These are phyloP conservation scores for Toxostoma redivivum DNA, from an alignment of 2,113 vertebrate species.

Conservation along the genomic window DNA sequence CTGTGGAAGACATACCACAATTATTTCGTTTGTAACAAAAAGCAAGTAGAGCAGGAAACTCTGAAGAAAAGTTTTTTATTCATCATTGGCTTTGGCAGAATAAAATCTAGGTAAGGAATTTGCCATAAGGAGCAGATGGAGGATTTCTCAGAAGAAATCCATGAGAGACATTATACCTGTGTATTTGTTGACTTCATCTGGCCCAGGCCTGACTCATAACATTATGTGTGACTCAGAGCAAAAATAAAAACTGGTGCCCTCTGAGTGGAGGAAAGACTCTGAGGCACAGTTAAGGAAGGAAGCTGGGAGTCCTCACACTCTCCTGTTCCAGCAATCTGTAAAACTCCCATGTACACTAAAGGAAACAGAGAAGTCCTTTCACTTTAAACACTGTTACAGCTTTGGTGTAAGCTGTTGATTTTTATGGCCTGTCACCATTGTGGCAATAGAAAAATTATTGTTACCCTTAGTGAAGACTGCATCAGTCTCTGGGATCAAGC, in stretches of 20 bases:
- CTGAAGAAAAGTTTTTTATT: neutral
- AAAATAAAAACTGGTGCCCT: neutral
- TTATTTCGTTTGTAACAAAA: neutral
- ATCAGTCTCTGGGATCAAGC: neutral
- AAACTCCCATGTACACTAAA: neutral
- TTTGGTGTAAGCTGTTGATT: neutral
- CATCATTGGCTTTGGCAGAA: neutral
- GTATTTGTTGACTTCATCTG: neutral
- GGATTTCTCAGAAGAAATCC: neutral
- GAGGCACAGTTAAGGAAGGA: neutral
- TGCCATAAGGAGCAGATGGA: neutral
- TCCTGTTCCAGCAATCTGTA: neutral
- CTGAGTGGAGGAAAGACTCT: neutral
- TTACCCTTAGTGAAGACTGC: neutral
- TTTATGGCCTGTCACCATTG: neutral
- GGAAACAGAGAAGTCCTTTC: neutral
- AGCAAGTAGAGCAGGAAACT: neutral
- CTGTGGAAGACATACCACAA: neutral
- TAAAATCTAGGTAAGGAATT: neutral
- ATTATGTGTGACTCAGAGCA: neutral
- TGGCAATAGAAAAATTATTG: neutral
- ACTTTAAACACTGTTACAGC: neutral
- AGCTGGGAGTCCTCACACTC: neutral
- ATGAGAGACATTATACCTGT: neutral
- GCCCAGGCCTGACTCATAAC: neutral